A percentile compares a stretch with the other conserved stretches of the same genome.
These are phyloP conservation scores for Drosophila ironensis DNA, from an alignment of 1,140 invertebrate species.

Conservation along the genomic window DNA sequence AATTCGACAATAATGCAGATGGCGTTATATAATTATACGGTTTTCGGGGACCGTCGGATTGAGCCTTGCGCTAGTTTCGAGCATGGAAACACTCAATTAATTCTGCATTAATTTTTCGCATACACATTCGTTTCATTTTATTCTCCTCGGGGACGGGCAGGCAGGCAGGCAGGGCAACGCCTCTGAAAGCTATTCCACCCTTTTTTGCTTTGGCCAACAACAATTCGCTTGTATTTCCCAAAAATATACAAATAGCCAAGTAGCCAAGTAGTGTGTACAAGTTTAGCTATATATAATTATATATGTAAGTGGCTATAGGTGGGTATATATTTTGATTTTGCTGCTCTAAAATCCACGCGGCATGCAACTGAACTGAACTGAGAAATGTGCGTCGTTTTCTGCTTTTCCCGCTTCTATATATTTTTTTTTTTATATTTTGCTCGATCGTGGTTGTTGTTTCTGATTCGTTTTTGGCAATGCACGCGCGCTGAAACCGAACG, in stretches of 20 bases:
- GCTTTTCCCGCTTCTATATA: constrained; percentile 10
- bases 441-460: constrained; percentile 22
- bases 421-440: constrained; percentile 12
- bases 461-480: constrained; percentile 70
- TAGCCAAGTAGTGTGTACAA: no score
- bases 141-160: constrained; percentile 26
- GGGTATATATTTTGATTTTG: constrained; percentile 39
- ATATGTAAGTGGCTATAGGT: constrained; percentile 29
- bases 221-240: constrained; percentile 36
- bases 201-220: constrained; percentile 43
- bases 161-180: constrained; percentile 65
- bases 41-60: neutral
- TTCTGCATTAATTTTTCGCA: constrained; percentile 25
- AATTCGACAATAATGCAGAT: constrained; percentile 1
- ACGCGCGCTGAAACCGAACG: constrained; percentile 48
- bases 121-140: constrained; percentile 5
- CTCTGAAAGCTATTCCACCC: constrained; percentile 44
- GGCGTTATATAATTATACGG: constrained; percentile 24
- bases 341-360: constrained; percentile 47
- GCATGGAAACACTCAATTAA: constrained; percentile 38
- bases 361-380: constrained; percentile 50
- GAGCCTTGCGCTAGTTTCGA: constrained; percentile 62
- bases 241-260: no score
- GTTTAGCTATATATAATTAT: constrained; percentile 36
- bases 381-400: constrained; percentile 52